Percentiles rank a stretch among this genome's conserved stretches.
phyloP scores from a whole-genome alignment of 1,140 invertebrate genomes.

The Drosophila mauritiana region DNA sequence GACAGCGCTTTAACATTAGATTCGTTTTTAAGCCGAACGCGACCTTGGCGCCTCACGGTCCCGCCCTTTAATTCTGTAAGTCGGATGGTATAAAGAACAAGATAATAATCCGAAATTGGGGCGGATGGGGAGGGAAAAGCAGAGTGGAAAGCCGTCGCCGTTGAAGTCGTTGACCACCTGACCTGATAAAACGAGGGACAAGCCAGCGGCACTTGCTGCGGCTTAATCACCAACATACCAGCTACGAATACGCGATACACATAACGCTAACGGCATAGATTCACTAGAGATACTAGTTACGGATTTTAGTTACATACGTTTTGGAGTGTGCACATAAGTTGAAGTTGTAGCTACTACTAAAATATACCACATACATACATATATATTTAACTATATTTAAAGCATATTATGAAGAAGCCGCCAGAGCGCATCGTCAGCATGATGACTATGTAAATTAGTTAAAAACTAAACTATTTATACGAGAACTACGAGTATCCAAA shows the following conservation, averaged over 20 bases:
- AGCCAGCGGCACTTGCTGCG: conserved; percentile 5
- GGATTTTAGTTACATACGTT: conserved; percentile 58
- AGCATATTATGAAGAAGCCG: conserved; percentile 63
- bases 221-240: conserved; percentile 31
- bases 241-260: conserved; percentile 48
- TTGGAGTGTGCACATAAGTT: conserved; percentile 73
- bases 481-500: conserved; percentile 67
- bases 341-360: conserved; percentile 79
- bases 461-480: conserved; percentile 82
- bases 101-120: conserved; percentile 7
- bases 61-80: conserved; percentile 37
- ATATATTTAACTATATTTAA: conserved; percentile 57
- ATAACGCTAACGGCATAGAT: conserved; percentile 35
- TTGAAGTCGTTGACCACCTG: not conserved
- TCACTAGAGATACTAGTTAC: conserved; percentile 66
- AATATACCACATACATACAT: conserved; percentile 46
- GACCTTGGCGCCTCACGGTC: conserved; percentile 36
- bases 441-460: conserved; percentile 81
- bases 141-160: not conserved
- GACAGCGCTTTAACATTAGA: conserved; percentile 71
- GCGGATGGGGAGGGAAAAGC: not conserved
- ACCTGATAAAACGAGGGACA: conserved; percentile 15
- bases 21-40: conserved; percentile 41
- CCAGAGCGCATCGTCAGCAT: conserved; percentile 78
- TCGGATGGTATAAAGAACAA: conserved; percentile 37